Conservation (phyloP, 2,113 vertebrate species). For the Aspiorhynchus laticeps region DNA sequence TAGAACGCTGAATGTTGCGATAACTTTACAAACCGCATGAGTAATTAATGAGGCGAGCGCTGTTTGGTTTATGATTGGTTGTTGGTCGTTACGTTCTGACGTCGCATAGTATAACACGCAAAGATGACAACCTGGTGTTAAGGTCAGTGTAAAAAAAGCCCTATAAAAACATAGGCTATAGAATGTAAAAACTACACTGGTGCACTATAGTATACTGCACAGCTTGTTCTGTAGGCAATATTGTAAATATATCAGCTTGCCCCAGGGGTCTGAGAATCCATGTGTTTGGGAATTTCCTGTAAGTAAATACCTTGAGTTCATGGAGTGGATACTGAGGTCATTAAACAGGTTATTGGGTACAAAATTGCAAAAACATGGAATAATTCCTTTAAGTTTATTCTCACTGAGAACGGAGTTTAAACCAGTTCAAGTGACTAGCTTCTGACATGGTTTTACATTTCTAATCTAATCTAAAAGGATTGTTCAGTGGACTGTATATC, state of each 20-base stretch:
- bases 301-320: not conserved
- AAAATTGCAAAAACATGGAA: not conserved
- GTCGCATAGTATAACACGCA: not conserved
- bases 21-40: not conserved
- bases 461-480: not conserved
- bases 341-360: not conserved
- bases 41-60: not conserved
- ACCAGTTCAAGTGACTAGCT: not conserved
- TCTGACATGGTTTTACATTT: not conserved
- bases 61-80: not conserved
- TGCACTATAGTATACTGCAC: not conserved
- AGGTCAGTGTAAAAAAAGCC: not conserved
- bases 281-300: not conserved
- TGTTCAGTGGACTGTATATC: not conserved
- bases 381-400: not conserved
- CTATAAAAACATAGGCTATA: too few relatives aligned
- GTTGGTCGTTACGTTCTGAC: not conserved
- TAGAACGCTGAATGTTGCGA: not conserved
- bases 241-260: not conserved
- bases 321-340: not conserved
- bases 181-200: too few relatives aligned
- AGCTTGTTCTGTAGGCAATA: not conserved
- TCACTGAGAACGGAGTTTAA: not conserved
- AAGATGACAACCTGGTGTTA: not conserved
- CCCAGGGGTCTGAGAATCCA: not conserved